Conservation (phyloP, 2,888 invertebrate species). For the Drosophila paranaensis region DNA sequence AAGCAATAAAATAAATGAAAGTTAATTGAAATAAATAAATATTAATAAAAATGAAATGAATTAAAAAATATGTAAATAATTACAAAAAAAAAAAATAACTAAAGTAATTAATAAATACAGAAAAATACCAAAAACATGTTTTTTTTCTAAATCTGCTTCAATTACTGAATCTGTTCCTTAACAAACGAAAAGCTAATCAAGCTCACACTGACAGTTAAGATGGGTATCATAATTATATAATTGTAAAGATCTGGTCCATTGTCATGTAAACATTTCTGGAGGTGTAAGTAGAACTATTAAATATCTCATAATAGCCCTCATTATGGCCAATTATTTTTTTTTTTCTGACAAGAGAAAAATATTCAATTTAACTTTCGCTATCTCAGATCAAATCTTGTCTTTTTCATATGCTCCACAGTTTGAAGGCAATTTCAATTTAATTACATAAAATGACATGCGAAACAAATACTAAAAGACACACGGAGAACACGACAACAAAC, state of each 20-base stretch:
- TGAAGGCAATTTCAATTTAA: conserved; percentile 60
- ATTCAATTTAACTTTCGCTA: conserved; percentile 68
- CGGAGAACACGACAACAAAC: conserved; percentile 50
- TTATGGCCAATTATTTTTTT: conserved; percentile 26
- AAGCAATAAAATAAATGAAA: no score
- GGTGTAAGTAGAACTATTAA: conserved; percentile 25
- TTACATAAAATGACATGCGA: conserved; percentile 66
- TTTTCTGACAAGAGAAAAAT: conserved; percentile 12
- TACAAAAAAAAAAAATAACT: no score
- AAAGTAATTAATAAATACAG: no score
- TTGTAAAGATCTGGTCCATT: not conserved
- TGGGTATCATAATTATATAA: conserved; percentile 1
- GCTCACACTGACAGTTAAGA: not conserved
- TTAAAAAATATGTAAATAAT: not conserved
- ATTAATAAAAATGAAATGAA: no score
- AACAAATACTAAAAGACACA: conserved; percentile 53
- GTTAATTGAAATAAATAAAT: no score
- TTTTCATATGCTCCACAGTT: conserved; percentile 27
- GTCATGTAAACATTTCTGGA: not conserved
- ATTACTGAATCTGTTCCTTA: not conserved
- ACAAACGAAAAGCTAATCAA: not conserved
- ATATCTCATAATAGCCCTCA: conserved; percentile 31
- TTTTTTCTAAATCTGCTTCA: not conserved
- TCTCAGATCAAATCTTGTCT: conserved; percentile 36
- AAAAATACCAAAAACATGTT: no score